Conservation (phyloP, 1,140 invertebrate genomes). For the Oreohelix idahoensis region DNA sequence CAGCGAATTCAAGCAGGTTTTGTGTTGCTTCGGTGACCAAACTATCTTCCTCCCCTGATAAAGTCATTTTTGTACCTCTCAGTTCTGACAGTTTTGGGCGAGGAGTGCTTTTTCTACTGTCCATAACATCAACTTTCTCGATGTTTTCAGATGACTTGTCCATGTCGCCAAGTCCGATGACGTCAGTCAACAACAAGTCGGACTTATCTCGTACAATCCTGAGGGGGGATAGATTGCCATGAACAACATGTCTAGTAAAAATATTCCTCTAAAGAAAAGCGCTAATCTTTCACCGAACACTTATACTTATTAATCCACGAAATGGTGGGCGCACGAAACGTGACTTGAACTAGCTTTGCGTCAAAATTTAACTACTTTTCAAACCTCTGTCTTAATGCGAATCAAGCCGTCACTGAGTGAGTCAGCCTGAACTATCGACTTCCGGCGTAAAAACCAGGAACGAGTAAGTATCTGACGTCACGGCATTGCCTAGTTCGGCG, state of each 20-base stretch:
- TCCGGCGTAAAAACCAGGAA: slow-evolving; percentile 35
- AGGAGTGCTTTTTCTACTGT: slow-evolving; percentile 42
- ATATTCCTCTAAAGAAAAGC: background rate
- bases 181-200: slow-evolving; percentile 50
- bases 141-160: slow-evolving; percentile 48
- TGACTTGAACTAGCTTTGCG: background rate
- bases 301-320: background rate
- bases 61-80: slow-evolving; percentile 44
- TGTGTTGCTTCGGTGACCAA: slow-evolving; percentile 52
- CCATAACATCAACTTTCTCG: slow-evolving; percentile 47
- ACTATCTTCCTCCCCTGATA: slow-evolving; percentile 47
- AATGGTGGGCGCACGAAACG: too few species aligned
- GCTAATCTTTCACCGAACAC: background rate
- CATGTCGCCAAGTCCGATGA: slow-evolving; percentile 57
- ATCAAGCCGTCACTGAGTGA: slow-evolving; percentile 38
- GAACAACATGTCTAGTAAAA: background rate
- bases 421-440: slow-evolving; percentile 36
- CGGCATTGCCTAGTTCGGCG: background rate
- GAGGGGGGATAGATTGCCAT: slow-evolving; percentile 1
- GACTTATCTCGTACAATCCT: slow-evolving; percentile 17
- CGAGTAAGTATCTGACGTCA: slow-evolving; percentile 45
- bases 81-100: slow-evolving; percentile 45
- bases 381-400: too few species aligned
- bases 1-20: slow-evolving; percentile 50
- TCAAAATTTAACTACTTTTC: too few species aligned